Conservation (phyloP, 2,113 vertebrate genomes). For the Loxodonta africana region DNA sequence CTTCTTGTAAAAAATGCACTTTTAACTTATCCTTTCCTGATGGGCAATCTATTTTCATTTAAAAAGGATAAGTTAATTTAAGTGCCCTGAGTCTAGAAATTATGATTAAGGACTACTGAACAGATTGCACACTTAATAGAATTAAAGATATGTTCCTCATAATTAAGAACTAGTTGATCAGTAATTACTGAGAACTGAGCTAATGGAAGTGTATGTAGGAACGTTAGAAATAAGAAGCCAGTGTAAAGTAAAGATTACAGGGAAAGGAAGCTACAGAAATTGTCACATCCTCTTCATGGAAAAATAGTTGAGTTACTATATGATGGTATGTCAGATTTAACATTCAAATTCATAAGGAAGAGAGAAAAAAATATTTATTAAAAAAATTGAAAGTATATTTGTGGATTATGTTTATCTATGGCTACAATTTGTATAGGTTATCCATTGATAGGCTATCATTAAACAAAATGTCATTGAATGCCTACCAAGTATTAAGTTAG, state of each 20-base stretch:
- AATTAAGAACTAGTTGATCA: background rate
- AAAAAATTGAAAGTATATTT: background rate
- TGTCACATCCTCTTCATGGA: background rate
- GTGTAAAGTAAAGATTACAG: background rate
- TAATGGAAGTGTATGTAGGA: background rate
- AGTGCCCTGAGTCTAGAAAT: background rate
- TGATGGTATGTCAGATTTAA: background rate
- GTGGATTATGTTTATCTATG: background rate
- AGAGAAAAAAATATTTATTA: background rate
- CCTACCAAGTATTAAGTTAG: background rate
- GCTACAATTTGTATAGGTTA: background rate
- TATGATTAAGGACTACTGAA: background rate
- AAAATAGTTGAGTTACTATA: background rate
- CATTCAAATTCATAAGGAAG: background rate
- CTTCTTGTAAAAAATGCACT: background rate
- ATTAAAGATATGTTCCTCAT: background rate
- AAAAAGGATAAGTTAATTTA: conserved; percentile 50
- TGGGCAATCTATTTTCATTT: conserved; percentile 17
- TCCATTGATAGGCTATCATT: background rate
- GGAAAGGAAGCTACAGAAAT: background rate
- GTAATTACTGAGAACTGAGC: background rate
- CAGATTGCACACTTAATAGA: background rate
- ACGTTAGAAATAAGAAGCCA: background rate
- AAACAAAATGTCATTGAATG: background rate
- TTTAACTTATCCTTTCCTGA: background rate